phyloP scores from a whole-genome alignment of 2,888 invertebrate species.

The Drosophila neutralis region DNA sequence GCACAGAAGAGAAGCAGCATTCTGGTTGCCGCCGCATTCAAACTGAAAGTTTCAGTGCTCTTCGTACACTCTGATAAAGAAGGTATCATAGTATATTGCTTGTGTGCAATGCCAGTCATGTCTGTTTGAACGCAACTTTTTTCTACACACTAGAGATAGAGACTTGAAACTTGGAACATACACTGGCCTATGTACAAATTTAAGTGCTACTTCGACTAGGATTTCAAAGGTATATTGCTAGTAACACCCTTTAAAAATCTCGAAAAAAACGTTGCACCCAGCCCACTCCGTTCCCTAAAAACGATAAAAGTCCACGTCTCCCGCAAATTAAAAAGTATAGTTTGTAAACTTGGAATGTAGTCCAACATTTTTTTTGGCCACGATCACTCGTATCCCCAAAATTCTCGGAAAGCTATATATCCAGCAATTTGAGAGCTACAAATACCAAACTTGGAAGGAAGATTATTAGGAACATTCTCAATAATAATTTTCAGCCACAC shows the following conservation, averaged over 20 bases:
- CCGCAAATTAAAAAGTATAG: background rate
- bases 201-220: background rate
- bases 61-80: background rate
- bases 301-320: background rate
- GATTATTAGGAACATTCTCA: too few species aligned
- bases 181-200: background rate
- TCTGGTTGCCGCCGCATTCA: conserved; percentile 16
- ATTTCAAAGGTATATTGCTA: background rate
- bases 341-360: background rate
- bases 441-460: background rate
- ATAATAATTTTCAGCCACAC: too few species aligned
- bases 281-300: background rate
- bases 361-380: too few species aligned
- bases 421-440: too few species aligned
- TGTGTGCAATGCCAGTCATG: background rate
- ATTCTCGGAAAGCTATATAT: too few species aligned
- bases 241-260: background rate
- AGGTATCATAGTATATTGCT: background rate
- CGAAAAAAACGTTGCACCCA: background rate
- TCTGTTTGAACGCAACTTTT: background rate
- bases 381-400: too few species aligned
- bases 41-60: conserved; percentile 32
- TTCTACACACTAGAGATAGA: background rate
- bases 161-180: background rate
- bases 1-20: conserved; percentile 37